Evolutionary conservation across 53 echinoderm and acorn worm genomes (phyloP), one percentile per base, ranked within the genome.

Genomic region (Paracentrotus lividus): DNA sequence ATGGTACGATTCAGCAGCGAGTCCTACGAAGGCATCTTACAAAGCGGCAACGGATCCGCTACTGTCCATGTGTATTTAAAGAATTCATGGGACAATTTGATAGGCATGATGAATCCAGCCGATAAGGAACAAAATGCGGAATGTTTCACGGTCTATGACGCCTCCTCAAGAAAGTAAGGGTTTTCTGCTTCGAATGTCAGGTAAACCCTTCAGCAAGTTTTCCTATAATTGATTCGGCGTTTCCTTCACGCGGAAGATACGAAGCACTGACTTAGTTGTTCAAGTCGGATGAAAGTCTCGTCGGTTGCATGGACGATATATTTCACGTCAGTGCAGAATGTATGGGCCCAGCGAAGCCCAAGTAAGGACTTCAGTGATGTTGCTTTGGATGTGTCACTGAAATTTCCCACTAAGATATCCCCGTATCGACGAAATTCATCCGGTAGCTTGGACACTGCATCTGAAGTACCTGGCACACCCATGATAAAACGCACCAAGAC

Each of bases 321-420:
- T 40, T 84, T 44, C n/a, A 24, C 42, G n/a, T 44, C 6, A n/a
- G 49, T n/a, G 45, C 84, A 84, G 84, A 84, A 84, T 8, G 42
- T 84, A 24, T 42, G 42, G 43, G 84, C 84, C 84, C 84, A 84
- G 1, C 84, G 84, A n/a, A 84, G 6, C 44, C 42, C 45, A 6
- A 84, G 44, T 6, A 84, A 23, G 8, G 42, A 42, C 42, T 64
- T 89, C 5, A 61, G 20, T 16, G 89, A 38, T 15, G 89, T 38
- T n/a, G 60, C 18, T n/a, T 64, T 34, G 40, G 40, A 5, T 9
- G 65, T 40, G n/a, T 40, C 89, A 18, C 38, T 33, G 45, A 89
- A 89, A 44, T 59, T 89, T 6, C 89, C 89, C 42, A 89, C 43
- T 7, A 89, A 9, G 42, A 36, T 89, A 43, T 89, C 89, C 23